Percentiles rank a stretch among this genome's conserved stretches.
phyloP scores from a whole-genome alignment of 1,140 invertebrate species.

The Caenorhabditis inopinata region DNA sequence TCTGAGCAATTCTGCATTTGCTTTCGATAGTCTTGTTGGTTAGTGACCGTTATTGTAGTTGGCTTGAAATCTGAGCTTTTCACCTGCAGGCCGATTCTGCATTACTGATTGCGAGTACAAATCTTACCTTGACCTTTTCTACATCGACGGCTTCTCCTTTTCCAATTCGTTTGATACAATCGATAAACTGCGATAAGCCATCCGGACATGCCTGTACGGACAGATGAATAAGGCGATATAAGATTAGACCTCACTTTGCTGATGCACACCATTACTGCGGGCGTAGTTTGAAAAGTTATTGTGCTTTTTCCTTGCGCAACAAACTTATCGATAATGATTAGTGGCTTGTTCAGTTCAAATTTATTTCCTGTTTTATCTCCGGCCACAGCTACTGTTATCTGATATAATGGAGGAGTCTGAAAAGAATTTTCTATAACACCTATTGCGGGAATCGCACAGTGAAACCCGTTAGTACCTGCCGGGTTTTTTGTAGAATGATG shows the following conservation, averaged over 20 bases:
- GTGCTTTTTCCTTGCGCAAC: background rate
- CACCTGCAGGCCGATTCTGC: background rate
- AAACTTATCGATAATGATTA: background rate
- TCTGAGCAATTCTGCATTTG: background rate
- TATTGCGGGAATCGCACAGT: background rate
- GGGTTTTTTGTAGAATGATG: background rate
- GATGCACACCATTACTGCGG: background rate
- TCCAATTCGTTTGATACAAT: background rate
- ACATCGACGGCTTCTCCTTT: background rate
- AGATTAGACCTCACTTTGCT: background rate
- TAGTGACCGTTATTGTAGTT: background rate
- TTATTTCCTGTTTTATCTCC: background rate
- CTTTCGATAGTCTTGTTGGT: background rate
- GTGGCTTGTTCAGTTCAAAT: background rate
- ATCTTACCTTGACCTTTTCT: background rate
- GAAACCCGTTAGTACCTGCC: background rate
- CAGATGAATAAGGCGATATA: background rate
- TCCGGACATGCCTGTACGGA: background rate
- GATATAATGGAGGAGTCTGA: background rate
- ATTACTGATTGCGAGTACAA: no score
- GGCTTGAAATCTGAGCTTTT: constrained; percentile 10
- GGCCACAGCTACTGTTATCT: background rate
- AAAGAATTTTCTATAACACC: background rate
- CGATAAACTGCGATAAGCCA: background rate
- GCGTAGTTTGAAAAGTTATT: background rate